A percentile compares a stretch with the other conserved stretches of the same genome.
phyloP scores from a whole-genome alignment of 2,113 vertebrate genomes.

The Oostethus manadensis region DNA sequence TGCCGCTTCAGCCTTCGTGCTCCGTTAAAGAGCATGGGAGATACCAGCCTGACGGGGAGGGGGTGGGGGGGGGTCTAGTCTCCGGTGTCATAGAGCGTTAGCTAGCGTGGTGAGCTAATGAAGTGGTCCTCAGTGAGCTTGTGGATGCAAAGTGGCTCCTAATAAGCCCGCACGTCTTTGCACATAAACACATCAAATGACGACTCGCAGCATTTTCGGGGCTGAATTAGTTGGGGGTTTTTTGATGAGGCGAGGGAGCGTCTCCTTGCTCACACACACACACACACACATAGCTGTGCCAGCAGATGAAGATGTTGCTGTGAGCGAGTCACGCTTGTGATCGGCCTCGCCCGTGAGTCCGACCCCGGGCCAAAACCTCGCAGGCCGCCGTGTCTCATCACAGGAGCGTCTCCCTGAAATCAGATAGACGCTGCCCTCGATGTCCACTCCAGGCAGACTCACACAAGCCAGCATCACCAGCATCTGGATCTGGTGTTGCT shows the following conservation, averaged over 20 bases:
- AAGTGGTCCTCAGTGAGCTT: slow-evolving; percentile 44
- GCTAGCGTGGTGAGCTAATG: slow-evolving; percentile 22
- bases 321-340: slow-evolving; percentile 62
- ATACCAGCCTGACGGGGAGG: slow-evolving; percentile 14
- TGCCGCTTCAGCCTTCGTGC: too few relatives aligned
- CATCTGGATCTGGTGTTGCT: not conserved
- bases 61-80: slow-evolving; percentile 1
- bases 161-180: slow-evolving; percentile 42
- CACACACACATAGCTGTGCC: slow-evolving; percentile 35
- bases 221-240: slow-evolving; percentile 57
- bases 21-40: too few relatives aligned
- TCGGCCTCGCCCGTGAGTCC: slow-evolving; percentile 52
- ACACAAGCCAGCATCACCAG: too few relatives aligned
- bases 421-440: not conserved
- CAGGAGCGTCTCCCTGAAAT: slow-evolving; percentile 48
- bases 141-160: slow-evolving; percentile 35
- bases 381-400: slow-evolving; percentile 55
- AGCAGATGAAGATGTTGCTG: slow-evolving; percentile 59
- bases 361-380: slow-evolving; percentile 46
- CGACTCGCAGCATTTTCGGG: slow-evolving; percentile 49
- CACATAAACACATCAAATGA: slow-evolving; percentile 54
- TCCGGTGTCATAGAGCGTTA: slow-evolving; percentile 28
- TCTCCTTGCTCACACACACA: too few relatives aligned
- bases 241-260: slow-evolving; percentile 22
- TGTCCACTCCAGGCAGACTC: slow-evolving; percentile 40